Conservation (phyloP, 1,140 invertebrate species). For the Acyrthosiphon pisum region DNA sequence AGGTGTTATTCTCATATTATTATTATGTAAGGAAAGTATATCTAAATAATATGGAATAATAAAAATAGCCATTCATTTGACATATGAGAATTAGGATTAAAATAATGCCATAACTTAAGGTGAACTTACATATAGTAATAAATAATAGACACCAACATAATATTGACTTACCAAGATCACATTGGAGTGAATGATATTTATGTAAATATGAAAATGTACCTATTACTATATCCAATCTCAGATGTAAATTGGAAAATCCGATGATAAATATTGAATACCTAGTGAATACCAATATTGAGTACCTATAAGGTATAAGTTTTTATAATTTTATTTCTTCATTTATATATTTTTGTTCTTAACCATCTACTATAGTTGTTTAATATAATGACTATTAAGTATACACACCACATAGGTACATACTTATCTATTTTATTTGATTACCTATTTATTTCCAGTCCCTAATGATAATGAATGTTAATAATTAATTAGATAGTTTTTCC, state of each 20-base stretch:
- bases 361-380: neutral
- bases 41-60: neutral
- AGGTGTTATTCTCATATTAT: neutral
- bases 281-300: neutral
- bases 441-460: neutral
- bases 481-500: neutral
- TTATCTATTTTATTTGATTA: conserved; percentile 10
- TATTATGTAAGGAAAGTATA: neutral
- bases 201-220: too few relatives aligned
- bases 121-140: too few relatives aligned
- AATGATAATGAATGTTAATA: neutral
- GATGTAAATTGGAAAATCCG: neutral
- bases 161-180: neutral
- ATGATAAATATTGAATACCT: neutral
- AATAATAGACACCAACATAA: too few relatives aligned
- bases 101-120: neutral
- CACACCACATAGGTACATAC: neutral
- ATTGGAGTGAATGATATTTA: neutral
- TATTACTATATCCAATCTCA: too few relatives aligned
- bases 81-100: neutral
- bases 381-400: neutral
- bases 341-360: neutral
- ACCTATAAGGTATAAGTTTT: neutral
- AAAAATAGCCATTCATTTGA: neutral
- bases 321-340: neutral